A percentile compares a stretch with the other conserved stretches of the same genome.
phyloP scores from a whole-genome alignment of 2,888 invertebrate genomes.

The Julus scanicus region DNA sequence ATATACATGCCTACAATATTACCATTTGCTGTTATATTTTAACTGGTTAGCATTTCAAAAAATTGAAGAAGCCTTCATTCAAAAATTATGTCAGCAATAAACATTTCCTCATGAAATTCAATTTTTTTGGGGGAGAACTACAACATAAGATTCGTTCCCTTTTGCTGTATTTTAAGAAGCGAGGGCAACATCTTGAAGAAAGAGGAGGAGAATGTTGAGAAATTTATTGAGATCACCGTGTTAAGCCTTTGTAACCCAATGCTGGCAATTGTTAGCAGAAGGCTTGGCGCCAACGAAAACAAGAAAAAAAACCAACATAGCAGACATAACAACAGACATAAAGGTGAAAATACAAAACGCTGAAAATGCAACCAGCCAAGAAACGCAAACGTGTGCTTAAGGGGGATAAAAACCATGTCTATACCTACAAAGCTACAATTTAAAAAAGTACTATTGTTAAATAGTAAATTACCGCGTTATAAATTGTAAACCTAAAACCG shows the following conservation, averaged over 20 bases:
- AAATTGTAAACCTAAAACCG: too few relatives aligned
- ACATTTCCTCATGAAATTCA: too few relatives aligned
- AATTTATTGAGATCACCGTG: conserved; percentile 45
- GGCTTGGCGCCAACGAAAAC: conserved; percentile 39
- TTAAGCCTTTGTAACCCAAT: conserved; percentile 43
- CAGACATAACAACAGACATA: conserved; percentile 40
- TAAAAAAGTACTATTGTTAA: too few relatives aligned
- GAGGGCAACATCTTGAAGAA: background rate
- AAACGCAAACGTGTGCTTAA: background rate
- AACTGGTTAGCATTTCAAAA: too few relatives aligned
- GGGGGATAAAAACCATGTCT: too few relatives aligned
- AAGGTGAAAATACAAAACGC: conserved; percentile 16
- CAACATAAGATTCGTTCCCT: background rate
- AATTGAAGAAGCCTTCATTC: too few relatives aligned
- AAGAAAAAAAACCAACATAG: background rate
- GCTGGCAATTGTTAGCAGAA: conserved; percentile 7
- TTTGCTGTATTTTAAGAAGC: background rate
- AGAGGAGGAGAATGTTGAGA: background rate
- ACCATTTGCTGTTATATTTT: too few relatives aligned
- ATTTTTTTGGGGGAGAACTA: too few relatives aligned
- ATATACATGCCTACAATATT: too few relatives aligned
- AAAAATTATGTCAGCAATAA: too few relatives aligned
- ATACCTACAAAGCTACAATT: too few relatives aligned
- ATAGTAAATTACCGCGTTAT: too few relatives aligned
- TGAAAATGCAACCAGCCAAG: background rate